Conservation (phyloP, 2,888 invertebrate genomes). For the Cerceris rybyensis region DNA sequence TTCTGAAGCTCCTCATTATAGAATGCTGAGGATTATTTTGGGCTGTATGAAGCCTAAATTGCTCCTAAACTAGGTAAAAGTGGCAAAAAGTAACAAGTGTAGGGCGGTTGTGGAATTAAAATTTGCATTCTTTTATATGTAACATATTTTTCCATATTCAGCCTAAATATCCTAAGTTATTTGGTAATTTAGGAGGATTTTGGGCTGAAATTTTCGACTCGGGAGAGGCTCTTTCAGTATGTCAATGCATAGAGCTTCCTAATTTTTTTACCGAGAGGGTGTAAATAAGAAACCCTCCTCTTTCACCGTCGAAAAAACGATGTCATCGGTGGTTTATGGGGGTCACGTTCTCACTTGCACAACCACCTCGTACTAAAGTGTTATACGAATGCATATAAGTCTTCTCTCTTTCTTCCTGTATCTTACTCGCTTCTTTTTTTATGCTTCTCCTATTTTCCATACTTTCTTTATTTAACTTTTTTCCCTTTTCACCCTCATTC, state of each 20-base stretch:
- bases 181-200: too few relatives aligned
- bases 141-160: too few relatives aligned
- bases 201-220: too few relatives aligned
- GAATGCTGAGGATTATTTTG: too few relatives aligned
- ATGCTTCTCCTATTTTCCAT: constrained; percentile 14
- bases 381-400: constrained; percentile 59
- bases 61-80: too few relatives aligned
- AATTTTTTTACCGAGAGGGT: constrained; percentile 25
- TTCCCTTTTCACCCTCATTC: not conserved
- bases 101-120: too few relatives aligned
- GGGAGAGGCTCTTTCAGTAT: not conserved
- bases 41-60: too few relatives aligned
- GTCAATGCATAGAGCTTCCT: not conserved
- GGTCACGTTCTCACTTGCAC: constrained; percentile 66
- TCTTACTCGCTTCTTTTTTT: not conserved
- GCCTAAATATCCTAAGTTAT: too few relatives aligned
- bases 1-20: too few relatives aligned
- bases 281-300: constrained; percentile 57
- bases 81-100: too few relatives aligned
- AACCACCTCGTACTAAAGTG: constrained; percentile 63
- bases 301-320: constrained; percentile 58
- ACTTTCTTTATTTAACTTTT: not conserved
- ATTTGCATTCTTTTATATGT: too few relatives aligned
- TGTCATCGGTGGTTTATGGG: constrained; percentile 69
- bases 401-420: constrained; percentile 22